These are phyloP conservation scores for Camponotus fellah DNA, from an alignment of 2,888 invertebrate genomes.

Conservation along the genomic window DNA sequence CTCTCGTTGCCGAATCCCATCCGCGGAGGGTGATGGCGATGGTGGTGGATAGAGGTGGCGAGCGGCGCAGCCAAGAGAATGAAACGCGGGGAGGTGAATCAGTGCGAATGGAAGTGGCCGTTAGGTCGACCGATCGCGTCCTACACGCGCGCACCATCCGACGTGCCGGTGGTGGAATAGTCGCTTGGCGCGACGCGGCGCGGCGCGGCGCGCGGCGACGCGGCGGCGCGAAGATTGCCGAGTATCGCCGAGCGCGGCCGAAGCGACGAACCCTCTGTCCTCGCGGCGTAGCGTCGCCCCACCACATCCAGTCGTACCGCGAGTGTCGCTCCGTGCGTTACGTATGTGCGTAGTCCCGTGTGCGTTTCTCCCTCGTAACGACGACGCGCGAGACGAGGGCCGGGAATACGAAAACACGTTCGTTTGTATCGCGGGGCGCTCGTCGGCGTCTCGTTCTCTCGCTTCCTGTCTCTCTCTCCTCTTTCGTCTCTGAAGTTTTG, in stretches of 20 bases:
- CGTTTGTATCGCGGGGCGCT: not conserved
- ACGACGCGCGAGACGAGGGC: constrained; percentile 13
- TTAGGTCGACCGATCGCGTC: constrained; percentile 73
- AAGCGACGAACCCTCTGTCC: constrained; percentile 76
- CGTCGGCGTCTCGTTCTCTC: not conserved
- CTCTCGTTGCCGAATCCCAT: constrained; percentile 36
- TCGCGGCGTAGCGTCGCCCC: constrained; percentile 75
- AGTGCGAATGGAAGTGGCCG: constrained; percentile 76
- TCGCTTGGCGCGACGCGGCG: constrained; percentile 63
- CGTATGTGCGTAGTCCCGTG: constrained; percentile 70
- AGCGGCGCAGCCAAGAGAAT: constrained; percentile 53
- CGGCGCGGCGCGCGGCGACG: constrained; percentile 74
- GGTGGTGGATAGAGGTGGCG: constrained; percentile 17
- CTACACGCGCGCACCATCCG: constrained; percentile 62
- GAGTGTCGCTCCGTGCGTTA: constrained; percentile 81
- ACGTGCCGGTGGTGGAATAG: constrained; percentile 53
- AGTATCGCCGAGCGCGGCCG: constrained; percentile 73
- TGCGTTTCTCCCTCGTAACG: constrained; percentile 64
- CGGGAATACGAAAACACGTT: constrained; percentile 27
- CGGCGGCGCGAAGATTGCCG: constrained; percentile 65
- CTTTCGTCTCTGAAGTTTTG: constrained; percentile 2
- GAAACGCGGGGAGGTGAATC: constrained; percentile 70
- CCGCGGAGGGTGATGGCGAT: constrained; percentile 16
- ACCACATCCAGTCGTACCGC: constrained; percentile 84
- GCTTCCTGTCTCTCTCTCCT: not conserved